Evolutionary conservation across 2,797 vertebrate species (phyloP).

Genomic region (Gymnothorax javanicus): DNA sequence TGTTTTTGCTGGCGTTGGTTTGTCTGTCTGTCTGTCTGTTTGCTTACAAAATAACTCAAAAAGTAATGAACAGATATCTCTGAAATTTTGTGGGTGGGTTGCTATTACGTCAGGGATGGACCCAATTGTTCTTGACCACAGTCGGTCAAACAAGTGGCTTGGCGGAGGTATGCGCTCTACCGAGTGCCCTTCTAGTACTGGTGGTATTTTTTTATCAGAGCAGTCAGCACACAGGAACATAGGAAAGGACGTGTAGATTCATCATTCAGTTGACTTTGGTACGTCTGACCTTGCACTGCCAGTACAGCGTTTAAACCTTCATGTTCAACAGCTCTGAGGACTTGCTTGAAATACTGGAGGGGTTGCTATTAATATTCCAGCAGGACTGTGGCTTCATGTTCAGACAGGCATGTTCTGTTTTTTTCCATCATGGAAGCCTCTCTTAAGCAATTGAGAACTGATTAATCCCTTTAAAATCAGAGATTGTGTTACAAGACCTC

Average conservation of each 20-base stretch:
- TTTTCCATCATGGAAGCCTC: constrained; percentile 17
- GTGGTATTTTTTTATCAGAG: neutral
- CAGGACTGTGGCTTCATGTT: constrained; percentile 12
- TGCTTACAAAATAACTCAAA: no score
- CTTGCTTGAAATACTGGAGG: constrained; percentile 23
- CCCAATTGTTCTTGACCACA: no score
- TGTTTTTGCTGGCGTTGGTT: no score
- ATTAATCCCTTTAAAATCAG: neutral
- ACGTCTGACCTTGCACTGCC: neutral
- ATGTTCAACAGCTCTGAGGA: neutral
- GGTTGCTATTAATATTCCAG: constrained; percentile 33
- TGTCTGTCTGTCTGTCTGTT: no score
- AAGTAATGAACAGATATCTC: no score
- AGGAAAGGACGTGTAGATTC: neutral
- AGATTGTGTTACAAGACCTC: neutral
- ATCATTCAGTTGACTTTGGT: neutral
- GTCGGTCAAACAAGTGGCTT: no score
- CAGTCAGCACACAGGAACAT: neutral
- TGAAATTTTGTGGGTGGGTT: no score
- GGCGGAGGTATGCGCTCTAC: no score
- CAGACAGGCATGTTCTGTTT: neutral
- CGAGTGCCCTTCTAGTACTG: neutral
- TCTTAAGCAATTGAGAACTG: neutral
- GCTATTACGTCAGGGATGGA: no score
- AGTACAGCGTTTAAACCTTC: neutral